Evolutionary conservation across 2,888 invertebrate species (phyloP).

Genomic region (Tricholauxania praeusta): DNA sequence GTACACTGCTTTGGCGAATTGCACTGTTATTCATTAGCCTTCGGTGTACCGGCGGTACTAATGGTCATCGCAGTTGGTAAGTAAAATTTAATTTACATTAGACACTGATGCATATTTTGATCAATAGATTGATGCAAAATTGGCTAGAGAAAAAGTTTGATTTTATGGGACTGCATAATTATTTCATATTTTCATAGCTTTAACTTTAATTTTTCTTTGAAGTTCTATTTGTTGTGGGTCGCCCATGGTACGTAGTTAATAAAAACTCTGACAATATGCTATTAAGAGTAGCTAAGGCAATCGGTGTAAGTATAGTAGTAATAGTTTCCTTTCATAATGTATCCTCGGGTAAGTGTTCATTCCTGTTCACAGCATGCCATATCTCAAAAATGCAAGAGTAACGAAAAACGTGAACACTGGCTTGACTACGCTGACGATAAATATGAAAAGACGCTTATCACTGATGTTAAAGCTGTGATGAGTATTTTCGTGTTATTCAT

Average conservation of each 20-base stretch:
- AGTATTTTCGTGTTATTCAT: slow-evolving; percentile 82
- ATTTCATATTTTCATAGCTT: no score
- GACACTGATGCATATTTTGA: no score
- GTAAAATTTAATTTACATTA: slow-evolving; percentile 39
- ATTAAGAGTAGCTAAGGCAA: slow-evolving; percentile 73
- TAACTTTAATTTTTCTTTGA: slow-evolving; percentile 56
- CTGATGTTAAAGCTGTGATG: slow-evolving; percentile 81
- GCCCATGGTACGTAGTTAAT: slow-evolving; percentile 73
- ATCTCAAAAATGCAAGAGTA: slow-evolving; percentile 63
- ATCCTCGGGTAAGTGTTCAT: neutral
- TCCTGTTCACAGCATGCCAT: slow-evolving; percentile 68
- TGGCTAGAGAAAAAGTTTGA: no score
- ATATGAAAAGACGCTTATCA: slow-evolving; percentile 73
- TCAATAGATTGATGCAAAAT: neutral
- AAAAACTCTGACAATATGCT: slow-evolving; percentile 78
- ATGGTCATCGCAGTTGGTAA: slow-evolving; percentile 79
- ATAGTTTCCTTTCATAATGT: no score
- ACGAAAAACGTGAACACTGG: slow-evolving; percentile 79
- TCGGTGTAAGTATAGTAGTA: slow-evolving; percentile 71
- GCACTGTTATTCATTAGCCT: slow-evolving; percentile 78
- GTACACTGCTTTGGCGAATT: slow-evolving; percentile 74
- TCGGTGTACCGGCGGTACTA: slow-evolving; percentile 80
- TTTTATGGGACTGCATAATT: no score
- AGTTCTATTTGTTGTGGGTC: slow-evolving; percentile 80
- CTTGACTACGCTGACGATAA: slow-evolving; percentile 83